Conservation (phyloP, 1,140 invertebrate species). For the Papilio helenus region DNA sequence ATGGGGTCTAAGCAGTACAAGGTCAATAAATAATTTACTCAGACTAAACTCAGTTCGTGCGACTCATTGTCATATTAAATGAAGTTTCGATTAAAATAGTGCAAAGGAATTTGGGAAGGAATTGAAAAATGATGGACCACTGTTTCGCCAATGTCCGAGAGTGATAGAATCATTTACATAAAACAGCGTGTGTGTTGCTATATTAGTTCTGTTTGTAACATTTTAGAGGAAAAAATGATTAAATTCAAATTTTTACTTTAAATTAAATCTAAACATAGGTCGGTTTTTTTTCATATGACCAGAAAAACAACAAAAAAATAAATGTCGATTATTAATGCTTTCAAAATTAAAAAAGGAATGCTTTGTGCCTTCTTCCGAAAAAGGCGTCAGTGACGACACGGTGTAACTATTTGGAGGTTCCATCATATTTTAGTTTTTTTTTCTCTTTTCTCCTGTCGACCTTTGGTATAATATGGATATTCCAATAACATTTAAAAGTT, state of each 20-base stretch:
- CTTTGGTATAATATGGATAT: slow-evolving; percentile 39
- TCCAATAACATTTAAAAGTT: background rate
- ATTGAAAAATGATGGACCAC: too few species aligned
- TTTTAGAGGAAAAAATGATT: too few species aligned
- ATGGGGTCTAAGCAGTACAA: slow-evolving; percentile 45
- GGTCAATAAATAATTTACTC: slow-evolving; percentile 44
- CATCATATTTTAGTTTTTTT: slow-evolving; percentile 51
- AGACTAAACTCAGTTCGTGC: slow-evolving; percentile 26
- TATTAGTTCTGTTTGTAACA: background rate
- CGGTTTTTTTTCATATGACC: background rate
- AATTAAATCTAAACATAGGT: background rate
- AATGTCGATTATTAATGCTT: background rate
- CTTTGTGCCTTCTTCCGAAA: slow-evolving; percentile 49
- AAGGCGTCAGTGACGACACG: slow-evolving; percentile 57
- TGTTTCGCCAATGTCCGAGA: too few species aligned
- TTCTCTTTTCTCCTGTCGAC: background rate
- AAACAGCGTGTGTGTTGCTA: too few species aligned
- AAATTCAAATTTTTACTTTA: background rate
- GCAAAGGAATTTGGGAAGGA: slow-evolving; percentile 2
- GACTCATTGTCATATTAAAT: background rate
- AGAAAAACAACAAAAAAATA: background rate
- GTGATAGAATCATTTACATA: too few species aligned
- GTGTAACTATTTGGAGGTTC: slow-evolving; percentile 51
- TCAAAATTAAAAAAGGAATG: slow-evolving; percentile 51
- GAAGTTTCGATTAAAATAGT: background rate